These are phyloP conservation scores for Lontra canadensis DNA, from an alignment of 2,113 vertebrate species.

Conservation along the genomic window DNA sequence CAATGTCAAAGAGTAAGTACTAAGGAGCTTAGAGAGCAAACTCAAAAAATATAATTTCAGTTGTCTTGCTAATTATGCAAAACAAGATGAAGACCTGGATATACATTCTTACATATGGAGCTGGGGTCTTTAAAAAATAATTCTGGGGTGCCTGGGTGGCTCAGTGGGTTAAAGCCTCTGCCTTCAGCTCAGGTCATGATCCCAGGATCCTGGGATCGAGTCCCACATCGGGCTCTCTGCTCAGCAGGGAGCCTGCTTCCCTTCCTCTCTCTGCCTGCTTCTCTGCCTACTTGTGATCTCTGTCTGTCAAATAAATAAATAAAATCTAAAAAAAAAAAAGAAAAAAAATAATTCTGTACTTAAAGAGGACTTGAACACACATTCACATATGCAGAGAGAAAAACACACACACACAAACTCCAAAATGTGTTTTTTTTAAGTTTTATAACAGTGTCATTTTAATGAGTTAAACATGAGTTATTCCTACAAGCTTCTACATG, in stretches of 20 bases:
- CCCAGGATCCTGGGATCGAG: too few relatives aligned
- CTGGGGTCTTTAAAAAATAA: background rate
- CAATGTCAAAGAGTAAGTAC: background rate
- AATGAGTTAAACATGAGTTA: background rate
- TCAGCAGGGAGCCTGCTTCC: too few relatives aligned
- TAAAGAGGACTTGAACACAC: background rate
- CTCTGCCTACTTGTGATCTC: too few relatives aligned
- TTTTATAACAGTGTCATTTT: background rate
- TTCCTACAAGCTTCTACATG: background rate
- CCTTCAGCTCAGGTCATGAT: too few relatives aligned
- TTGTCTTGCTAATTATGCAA: background rate
- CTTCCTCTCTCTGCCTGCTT: too few relatives aligned
- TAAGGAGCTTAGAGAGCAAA: background rate
- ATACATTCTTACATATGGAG: background rate
- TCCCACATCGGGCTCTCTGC: too few relatives aligned
- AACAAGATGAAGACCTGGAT: conserved; percentile 15
- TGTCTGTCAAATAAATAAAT: too few relatives aligned
- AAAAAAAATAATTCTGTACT: conserved; percentile 36
- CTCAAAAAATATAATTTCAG: background rate
- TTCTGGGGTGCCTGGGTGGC: too few relatives aligned
- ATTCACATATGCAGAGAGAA: background rate
- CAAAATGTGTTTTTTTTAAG: background rate
- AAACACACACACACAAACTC: background rate
- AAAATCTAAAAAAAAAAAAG: too few relatives aligned
- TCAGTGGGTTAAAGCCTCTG: too few relatives aligned